Base-by-base conservation (phyloP, 2,113 vertebrate species). In the Rana temporaria region DNA sequence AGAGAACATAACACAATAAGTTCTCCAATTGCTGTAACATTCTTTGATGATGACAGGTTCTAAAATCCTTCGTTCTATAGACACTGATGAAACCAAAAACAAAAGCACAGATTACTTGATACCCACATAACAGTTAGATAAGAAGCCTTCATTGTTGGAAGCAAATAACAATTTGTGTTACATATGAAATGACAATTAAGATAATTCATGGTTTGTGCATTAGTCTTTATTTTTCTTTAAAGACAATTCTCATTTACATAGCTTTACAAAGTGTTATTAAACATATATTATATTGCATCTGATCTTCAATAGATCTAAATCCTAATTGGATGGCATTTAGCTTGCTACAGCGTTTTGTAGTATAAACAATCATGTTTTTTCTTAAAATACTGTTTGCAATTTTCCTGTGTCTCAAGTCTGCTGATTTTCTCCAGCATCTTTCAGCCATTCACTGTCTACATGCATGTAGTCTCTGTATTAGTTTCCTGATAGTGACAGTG, bases 231-330 rank as follows among this genome's bases (percentile, higher is more conserved):
- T 38, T 20, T 60, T 48, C 42, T 48, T 48, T 48, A 48, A 48
- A 59, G 38, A 74, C 57, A 74, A 30, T 17, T 75, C 56, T 75
- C 56, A 34, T 26, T 24, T 67, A 19, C 55, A 67, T 2, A 8
- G 18, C 48, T 78, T 78, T 52, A 22, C 52, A 66, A 67, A 67
- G 24, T 78, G 76, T 24, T 56, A 67, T 67, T 78, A 66, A 78
- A 78, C 56, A 34, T 48, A 42, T 67, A 22, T 56, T 30, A 52
- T 67, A 78, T 30, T 78, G 52, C 63, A 78, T 56, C 24, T 34
- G 63, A 38, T 38, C 34, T 38, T 38, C 34, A 38, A 38, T 38
- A 14, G 42, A 48, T 48, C 42, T 11, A 48, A 48, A 48, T 8
- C 42, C 42, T 48, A 48, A 11, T 2, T 48, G 12, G 42, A 48